These are phyloP conservation scores for Lophura swinhoii DNA, from an alignment of 2,797 vertebrate genomes.

Conservation along the genomic window DNA sequence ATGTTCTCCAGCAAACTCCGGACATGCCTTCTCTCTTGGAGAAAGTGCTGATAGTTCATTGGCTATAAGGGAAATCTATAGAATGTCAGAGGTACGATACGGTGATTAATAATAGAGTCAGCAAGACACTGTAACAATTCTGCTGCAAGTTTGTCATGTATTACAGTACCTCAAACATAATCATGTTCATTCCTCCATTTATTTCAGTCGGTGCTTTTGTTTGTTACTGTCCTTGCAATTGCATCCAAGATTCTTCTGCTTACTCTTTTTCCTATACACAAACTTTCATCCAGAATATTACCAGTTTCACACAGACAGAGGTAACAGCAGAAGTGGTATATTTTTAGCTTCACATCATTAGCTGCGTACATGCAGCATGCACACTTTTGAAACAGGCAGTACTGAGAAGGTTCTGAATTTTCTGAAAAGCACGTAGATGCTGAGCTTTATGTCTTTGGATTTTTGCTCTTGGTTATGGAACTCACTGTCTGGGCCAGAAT, in stretches of 20 bases:
- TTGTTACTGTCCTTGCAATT: background rate
- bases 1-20: background rate
- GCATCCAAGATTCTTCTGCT: background rate
- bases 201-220: background rate
- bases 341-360: background rate
- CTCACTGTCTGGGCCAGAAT: background rate
- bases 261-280: fast-evolving
- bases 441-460: background rate
- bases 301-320: background rate
- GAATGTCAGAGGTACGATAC: background rate
- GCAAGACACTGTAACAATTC: background rate
- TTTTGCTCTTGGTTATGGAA: slow-evolving; percentile 15
- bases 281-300: background rate
- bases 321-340: background rate
- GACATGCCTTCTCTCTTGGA: background rate
- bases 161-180: background rate
- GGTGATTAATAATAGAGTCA: slow-evolving; percentile 28
- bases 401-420: background rate
- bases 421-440: background rate
- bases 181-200: background rate
- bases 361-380: fast-evolving
- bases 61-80: background rate
- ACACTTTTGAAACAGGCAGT: fast-evolving
- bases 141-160: background rate
- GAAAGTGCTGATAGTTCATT: background rate